Base-by-base conservation (phyloP, 2,888 invertebrate species). In the Caenorhabditis macrosperma region DNA sequence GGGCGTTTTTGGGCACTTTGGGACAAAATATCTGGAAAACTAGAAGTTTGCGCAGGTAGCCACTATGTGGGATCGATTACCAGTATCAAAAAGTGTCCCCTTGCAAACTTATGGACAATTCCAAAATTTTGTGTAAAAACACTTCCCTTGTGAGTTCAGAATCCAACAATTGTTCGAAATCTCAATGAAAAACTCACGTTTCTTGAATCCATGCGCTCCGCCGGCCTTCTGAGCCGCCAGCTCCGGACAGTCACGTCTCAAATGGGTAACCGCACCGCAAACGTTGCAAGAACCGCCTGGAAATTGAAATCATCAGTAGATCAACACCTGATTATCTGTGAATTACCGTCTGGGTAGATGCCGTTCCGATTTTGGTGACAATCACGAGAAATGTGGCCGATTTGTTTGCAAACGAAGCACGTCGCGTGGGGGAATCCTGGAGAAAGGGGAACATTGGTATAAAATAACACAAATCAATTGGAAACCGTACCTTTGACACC, bases 281-380 rank as follows among this genome's bases (percentile, higher is more conserved):
- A 94, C 92, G 86, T 94, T 90, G 84, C 92, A 94, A 90, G 95
- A 95, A n/a, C 87, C 87, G 7, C 86, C 86, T 38, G 38, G 38
- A 50, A 50, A 83, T 54, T 91, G 22, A 7, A 2, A 67, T 91
- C 15, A 54, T 66, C 15, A n/a, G n/a, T n/a, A n/a, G n/a, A n/a
- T n/a, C n/a, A n/a, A n/a, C n/a, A n/a, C 54, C 52, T 24, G 7
- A 12, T 50, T 5, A 9, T 50, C 9, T 50, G 22, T 20, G 20
- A 26, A 50, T 22, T n/a, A 41, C 95, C 95, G 91, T 95, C 94
- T 0, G 96, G 95, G 92, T 95, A 96, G 7, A 95, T 91, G 0
- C 96, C 96, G 88, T 94, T 94, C 0, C 94, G 94, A 92, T 96
- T 96, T 89, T 95, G 94, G 3, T 95, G 95, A 91, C 96, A 96